phyloP scores from a whole-genome alignment of 2,888 invertebrate species.

The Liopterus haemorrhoidalis region DNA sequence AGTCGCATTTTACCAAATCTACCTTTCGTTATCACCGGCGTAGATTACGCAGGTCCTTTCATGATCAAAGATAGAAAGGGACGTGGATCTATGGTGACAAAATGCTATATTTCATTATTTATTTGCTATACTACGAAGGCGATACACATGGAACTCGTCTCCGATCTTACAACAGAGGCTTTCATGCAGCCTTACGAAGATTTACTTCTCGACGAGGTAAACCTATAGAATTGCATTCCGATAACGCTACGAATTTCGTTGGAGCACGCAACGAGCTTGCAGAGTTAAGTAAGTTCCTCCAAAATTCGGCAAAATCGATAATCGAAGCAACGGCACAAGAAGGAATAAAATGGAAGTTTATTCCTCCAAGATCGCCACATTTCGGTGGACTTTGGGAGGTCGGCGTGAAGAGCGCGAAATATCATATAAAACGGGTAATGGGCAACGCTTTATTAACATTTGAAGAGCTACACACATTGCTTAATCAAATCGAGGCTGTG shows the following conservation, averaged over 20 bases:
- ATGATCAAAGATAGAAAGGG: constrained; percentile 1
- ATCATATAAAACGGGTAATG: constrained; percentile 31
- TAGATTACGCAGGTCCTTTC: constrained; percentile 10
- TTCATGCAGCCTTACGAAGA: constrained; percentile 28
- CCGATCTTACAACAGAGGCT: constrained; percentile 23
- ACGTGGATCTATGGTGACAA: not conserved
- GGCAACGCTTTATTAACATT: constrained; percentile 24
- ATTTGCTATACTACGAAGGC: constrained; percentile 31
- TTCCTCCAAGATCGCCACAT: constrained; percentile 33
- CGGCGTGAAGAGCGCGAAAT: constrained; percentile 31
- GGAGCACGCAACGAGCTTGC: constrained; percentile 27
- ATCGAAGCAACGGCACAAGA: constrained; percentile 6
- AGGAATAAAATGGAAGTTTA: constrained; percentile 31
- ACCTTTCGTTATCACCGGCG: constrained; percentile 2
- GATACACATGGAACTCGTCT: constrained; percentile 29
- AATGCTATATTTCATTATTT: constrained; percentile 28
- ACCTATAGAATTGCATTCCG: constrained; percentile 23
- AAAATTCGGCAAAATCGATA: not conserved
- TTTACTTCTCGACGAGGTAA: constrained; percentile 30
- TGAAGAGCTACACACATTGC: constrained; percentile 32
- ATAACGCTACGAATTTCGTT: constrained; percentile 31
- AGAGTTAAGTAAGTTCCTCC: not conserved
- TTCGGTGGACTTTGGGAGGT: constrained; percentile 36
- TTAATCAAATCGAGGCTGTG: constrained; percentile 30
- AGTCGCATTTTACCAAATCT: constrained; percentile 26